Base-by-base conservation (phyloP, 2,888 invertebrate genomes). In the Synanthedon andrenaeformis region DNA sequence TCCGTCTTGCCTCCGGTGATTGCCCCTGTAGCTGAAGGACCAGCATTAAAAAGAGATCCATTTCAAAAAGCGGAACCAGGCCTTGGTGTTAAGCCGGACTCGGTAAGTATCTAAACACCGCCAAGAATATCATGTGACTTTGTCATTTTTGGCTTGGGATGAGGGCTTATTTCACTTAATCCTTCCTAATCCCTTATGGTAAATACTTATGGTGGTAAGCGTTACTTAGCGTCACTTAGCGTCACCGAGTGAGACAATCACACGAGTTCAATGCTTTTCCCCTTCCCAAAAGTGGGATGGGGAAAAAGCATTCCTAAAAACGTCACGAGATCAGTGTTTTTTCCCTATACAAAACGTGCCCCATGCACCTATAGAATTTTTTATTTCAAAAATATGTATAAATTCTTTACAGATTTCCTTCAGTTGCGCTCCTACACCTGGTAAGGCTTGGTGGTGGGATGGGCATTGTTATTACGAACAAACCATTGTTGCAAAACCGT, bases 401-500 rank as follows among this genome's bases (percentile, higher is more conserved):
- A 4, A 51, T 13, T 41, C 54, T 49, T 65, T 65, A 45, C 65
- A 80, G 77, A 59, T 80, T 2, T 62, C 59, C 23, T 80, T 79
- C 58, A 55, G 60, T 4, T 60, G 59, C 11, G 64, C 72, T 0
- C 86, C 86, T 6, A 77, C 72, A 0, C 85, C 85, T 0, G 86
- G 86, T 0, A 45, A 58, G 1, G 53, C 76, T 1, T 86, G 80
- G 78, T 80, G 80, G 79, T 85, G 82, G 76, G 86, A 86, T 56
- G 82, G 79, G 0, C 85, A 85, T 57, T 72, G 68, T 56, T 82
- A 78, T 59, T 85, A 68, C 57, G 76, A 77, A 5, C 8, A 17
- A 35, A 35, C 35, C 35, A 42, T 35, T 45, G n/a, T 12, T 12
- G 45, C 14, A 13, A 14, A 45, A 45, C 45, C 45, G 45, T 14